Base-by-base conservation (phyloP, 1,140 invertebrate genomes). In the Cylas formicarius region DNA sequence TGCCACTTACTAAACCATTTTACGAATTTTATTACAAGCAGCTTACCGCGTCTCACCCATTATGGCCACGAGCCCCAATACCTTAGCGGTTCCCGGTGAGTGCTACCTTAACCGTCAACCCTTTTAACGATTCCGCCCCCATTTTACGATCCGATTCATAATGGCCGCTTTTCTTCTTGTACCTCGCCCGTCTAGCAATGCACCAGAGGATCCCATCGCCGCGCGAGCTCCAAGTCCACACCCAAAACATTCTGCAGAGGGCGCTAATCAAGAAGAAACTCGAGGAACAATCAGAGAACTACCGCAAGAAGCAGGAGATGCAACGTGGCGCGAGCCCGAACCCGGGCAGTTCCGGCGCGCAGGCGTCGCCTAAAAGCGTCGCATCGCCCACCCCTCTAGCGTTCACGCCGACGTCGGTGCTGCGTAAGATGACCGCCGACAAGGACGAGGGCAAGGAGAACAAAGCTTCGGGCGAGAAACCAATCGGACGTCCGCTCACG, bases 391-490 rank as follows among this genome's bases (percentile, higher is more conserved):
- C 82, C 22, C 80, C 80, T 4, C 70, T 86, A 41, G 82, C 88
- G 3, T 93, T 93, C 66, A 92, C 87, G 2, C 90, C 90, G 29
- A 93, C 89, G 6, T 90, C 89, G 28, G 82, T 75, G 27, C 74
- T 95, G 57, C 76, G 89, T 20, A 95, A 93, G 69, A 90, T 93
- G 88, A 90, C 88, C 26, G 87, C 86, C 14, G 89, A 92, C 53
- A 90, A 88, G 64, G 82, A 86, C 52, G 70, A 66, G 43, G 57
- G 60, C 57, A 35, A 26, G 29, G 58, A 62, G 18, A 45, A 47
- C 32, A 59, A 51, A 17, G 42, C 35, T 40, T 40, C 40, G 4
- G 40, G 36, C 20, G 53, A 60, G 50, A 44, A 56, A 20, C 60
- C 57, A 35, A 66, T 66, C 34, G 66, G 72, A 52, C 66, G 72